Evolutionary conservation across 2,888 invertebrate species (phyloP), one percentile per base, ranked within the genome.

Genomic region (Pycnomerus fuliginosus): DNA sequence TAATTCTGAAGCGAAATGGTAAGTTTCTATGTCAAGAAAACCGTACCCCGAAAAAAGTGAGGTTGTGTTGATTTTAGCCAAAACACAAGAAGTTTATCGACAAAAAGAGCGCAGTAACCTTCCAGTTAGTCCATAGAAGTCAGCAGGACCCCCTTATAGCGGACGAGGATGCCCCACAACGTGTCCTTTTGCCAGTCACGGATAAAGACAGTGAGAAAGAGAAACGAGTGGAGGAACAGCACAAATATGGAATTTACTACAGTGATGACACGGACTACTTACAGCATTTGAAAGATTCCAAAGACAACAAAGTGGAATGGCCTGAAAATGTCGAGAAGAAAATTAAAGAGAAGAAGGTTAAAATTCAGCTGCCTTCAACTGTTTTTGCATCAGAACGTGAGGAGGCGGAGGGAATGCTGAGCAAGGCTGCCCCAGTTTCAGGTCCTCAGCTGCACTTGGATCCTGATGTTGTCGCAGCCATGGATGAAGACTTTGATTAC

Each of bases 201-300:
- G 37, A 51, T 52, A 37, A 31, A 48, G 16, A 65, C 55, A 52
- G 60, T 17, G 74, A 76, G 44, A 55, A 64, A 2, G 62, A 75
- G 2, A 83, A 84, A 55, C 76, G 80, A 0, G 77, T 73, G 52
- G 83, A 87, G 51, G 85, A 90, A 56, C 87, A 88, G 61, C 74
- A 79, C 10, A 92, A 94, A 68, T 95, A 82, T 77, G 97, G 96
- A 1, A 84, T 98, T 47, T 91, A 85, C 67, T 97, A 83, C 69
- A 95, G 96, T 61, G 96, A 98, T 72, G 92, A 95, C 58, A 96
- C 94, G 70, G 85, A 98, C 68, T 98, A 98, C 66, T 72, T 97
- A 52, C 91, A 97, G 69, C 95, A 98, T 78, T 77, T 98, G 41
- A 81, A 81, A 58, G 84, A 85, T 49, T 75, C 77, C 0, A 73